Evolutionary conservation across 2,888 invertebrate species (phyloP), one percentile per base, ranked within the genome.

Genomic region (Palloptera scutellata): DNA sequence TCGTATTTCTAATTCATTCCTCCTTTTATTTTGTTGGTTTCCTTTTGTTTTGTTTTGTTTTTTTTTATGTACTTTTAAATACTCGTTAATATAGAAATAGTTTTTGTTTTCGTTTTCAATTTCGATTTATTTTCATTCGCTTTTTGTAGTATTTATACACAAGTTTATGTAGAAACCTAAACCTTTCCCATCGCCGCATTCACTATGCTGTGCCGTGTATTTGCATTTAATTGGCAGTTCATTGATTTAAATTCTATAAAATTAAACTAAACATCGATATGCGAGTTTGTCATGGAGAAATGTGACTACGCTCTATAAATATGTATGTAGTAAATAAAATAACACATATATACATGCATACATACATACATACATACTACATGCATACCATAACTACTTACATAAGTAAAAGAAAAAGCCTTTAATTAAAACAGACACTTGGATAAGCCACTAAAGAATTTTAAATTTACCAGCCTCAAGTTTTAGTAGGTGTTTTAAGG

Each of bases 111-210:
- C 1, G 40, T 48, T 41, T 52, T 60, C 15, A 59, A 57, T 52
- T 52, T 52, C 40, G 55, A 13, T 30, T 17, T 12, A 69, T 70
- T 62, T 15, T 59, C 67, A 67, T 43, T 54, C 60, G 30, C 30
- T 61, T 55, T 55, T 17, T 45, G 20, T 54, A 19, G 54, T 62
- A 62, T 40, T 41, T 40, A 55, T 40, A 55, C 40, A 55, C 55
- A 55, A 12, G 19, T 19, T 8, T 40, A 9, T 20, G 19, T 40
- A 55, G 12, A 55, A 13, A n/a, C 42, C 53, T 42, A 55, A 13
- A n/a, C 42, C 53, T 42, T 53, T 30, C n/a, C 19, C 20, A 4
- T 52, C 42, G 12, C 12, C 15, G 41, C 55, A 30, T 48, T 15
- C 40, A 55, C 42, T 2, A 17, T 40, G 12, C 45, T 52, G n/a